Conservation (phyloP, 1,140 invertebrate species). For the Conus betulinus region DNA sequence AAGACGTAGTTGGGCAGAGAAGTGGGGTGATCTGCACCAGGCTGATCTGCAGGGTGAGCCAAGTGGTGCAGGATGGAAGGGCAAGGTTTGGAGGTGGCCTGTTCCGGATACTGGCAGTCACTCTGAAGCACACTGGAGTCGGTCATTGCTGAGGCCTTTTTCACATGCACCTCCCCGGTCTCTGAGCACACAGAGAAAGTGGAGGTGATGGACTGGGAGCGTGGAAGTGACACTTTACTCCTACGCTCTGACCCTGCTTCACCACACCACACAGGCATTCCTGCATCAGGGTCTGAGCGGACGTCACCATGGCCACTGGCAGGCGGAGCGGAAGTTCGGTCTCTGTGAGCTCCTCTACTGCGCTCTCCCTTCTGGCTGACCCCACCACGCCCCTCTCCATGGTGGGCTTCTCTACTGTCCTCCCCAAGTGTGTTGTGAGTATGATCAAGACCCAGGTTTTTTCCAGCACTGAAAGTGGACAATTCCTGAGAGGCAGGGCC, state of each 20-base stretch:
- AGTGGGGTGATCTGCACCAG: background rate
- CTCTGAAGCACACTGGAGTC: conserved; percentile 38
- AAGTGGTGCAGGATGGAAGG: background rate
- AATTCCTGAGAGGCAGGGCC: background rate
- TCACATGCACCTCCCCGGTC: conserved; percentile 61
- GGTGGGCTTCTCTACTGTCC: no score
- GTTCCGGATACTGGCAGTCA: conserved; percentile 56
- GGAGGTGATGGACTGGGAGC: conserved; percentile 51
- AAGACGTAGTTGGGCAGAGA: conserved; percentile 18
- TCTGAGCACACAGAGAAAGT: conserved; percentile 63
- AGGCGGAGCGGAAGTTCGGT: background rate
- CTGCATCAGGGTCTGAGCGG: background rate
- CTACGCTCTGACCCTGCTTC: no score
- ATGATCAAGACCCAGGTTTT: background rate
- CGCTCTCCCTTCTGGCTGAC: background rate
- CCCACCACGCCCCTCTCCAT: background rate
- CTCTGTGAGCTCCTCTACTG: no score
- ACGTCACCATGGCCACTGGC: background rate
- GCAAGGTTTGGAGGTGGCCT: background rate
- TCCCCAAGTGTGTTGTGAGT: no score
- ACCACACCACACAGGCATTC: background rate
- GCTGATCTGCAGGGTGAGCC: no score
- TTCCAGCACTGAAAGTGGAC: background rate
- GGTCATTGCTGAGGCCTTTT: conserved; percentile 14
- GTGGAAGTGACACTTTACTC: conserved; percentile 41